Conservation (phyloP, 2,888 invertebrate genomes). For the Sphaerophoria taeniata region DNA sequence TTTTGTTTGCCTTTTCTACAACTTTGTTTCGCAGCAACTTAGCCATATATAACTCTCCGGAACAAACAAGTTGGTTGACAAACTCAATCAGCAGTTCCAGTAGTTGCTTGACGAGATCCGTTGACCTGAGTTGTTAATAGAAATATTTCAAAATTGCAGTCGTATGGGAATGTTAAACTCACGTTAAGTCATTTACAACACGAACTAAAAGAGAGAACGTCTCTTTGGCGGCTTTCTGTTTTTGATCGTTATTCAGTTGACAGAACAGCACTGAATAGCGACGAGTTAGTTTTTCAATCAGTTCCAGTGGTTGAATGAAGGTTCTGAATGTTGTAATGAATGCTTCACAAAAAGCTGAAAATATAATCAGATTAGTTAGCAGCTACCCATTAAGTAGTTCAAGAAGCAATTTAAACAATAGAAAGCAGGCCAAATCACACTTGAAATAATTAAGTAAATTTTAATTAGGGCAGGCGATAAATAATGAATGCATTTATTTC, state of each 20-base stretch:
- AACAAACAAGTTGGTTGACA: conserved; percentile 95
- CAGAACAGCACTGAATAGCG: conserved; percentile 86
- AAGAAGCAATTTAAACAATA: background rate
- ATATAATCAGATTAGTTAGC: background rate
- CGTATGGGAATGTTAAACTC: conserved; percentile 82
- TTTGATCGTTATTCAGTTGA: conserved; percentile 86
- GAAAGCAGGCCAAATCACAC: background rate
- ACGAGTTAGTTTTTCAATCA: conserved; percentile 93
- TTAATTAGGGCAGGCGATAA: background rate
- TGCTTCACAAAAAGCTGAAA: conserved; percentile 88
- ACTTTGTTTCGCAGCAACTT: conserved; percentile 94
- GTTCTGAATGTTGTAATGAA: conserved; percentile 99
- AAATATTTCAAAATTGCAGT: too few species aligned
- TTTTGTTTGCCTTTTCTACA: conserved; percentile 90
- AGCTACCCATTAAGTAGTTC: background rate
- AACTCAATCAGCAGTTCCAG: conserved; percentile 95
- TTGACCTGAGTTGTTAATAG: conserved; percentile 85
- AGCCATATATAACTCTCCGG: conserved; percentile 96
- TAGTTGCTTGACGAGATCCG: conserved; percentile 92
- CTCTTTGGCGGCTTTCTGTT: conserved; percentile 91
- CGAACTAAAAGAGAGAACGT: conserved; percentile 96
- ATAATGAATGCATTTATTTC: conserved; percentile 5
- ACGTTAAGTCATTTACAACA: conserved; percentile 98
- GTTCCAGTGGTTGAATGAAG: conserved; percentile 93
- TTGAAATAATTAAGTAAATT: background rate